Base-by-base conservation (phyloP, 2,888 invertebrate species). In the Leptinotarsa peninsularis region DNA sequence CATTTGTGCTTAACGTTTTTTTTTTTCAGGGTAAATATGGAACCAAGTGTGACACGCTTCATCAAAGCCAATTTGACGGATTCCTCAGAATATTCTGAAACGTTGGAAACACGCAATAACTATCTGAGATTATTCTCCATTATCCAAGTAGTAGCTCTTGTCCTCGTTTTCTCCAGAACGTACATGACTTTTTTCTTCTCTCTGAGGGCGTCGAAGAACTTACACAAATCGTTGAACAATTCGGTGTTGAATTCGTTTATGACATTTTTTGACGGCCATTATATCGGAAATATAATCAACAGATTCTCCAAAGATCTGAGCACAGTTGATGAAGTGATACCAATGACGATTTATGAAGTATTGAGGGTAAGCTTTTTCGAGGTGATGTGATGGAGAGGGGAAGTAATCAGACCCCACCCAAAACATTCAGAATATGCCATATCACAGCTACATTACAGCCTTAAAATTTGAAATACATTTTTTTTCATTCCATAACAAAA, bases 291-390 rank as follows among this genome's bases (percentile, higher is more conserved):
- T 73, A 82, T 84, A 33, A 71, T 84, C n/a, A 93, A 93, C 84
- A 91, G 92, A 83, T 94, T 94, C 58, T 91, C 92, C 17, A 89
- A 91, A n/a, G 90, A 91, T 1, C 94, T 95, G 94, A 94, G 94
- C 0, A 89, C 91, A 27, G 87, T 91, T 43, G 95, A 94, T 2
- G 90, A 90, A 58, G 67, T 63, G 17, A 74, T 82, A 15, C 83
- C 82, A 1, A 76, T 78, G 33, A 73, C 79, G 49, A 79, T 81
- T 50, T 83, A 82, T 54, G 82, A 83, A 78, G 80, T 78, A 68
- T 80, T 82, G 15, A 81, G 63, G 21, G 58, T 58, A 18, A 21
- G 58, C 15, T 52, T 7, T 4, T n/a, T n/a, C 10, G 43, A 43
- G 13, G 43, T 43, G 43, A 43, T 10, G 10, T 43, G 43, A 43